Base-by-base conservation (phyloP, 2,888 invertebrate species). In the Hofmannophila pseudospretella region DNA sequence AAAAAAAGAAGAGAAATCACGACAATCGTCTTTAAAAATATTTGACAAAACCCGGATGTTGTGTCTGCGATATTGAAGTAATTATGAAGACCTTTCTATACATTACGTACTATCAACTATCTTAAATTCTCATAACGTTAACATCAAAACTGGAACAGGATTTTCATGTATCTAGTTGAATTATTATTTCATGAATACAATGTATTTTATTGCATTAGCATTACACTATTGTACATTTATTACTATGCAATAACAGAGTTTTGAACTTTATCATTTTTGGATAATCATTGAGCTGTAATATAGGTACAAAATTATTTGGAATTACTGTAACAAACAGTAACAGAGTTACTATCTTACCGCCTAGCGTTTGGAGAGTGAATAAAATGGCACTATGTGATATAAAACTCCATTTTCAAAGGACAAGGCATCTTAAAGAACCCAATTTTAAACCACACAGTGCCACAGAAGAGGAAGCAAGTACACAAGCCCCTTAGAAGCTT, bases 291-390 rank as follows among this genome's bases (percentile, higher is more conserved):
- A 78, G 80, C 77, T 77, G 77, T 64, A 46, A 41, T 49, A 32
- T 68, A 65, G 65, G 72, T 76, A 76, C 67, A 75, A 78, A 78
- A 74, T 69, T 61, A 67, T 67, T 63, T 71, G 68, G 66, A 77
- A 73, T 67, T 65, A 68, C 65, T 68, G 66, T 66, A 67, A 69
- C 66, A 60, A 67, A 63, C 53, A 55, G 54, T 70, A 67, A 61
- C 69, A 57, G 55, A 62, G 27, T 37, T 12, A 66, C 58, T 63
- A 65, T 59, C 54, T 60, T 69, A 68, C 53, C 51, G 62, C 61
- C 70, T 76, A 76, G 67, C 68, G 66, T 58, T 63, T 62, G 64
- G 61, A 64, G 66, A 64, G 60, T 59, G 54, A 47, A 36, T 28
- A 14, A 44, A 39, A 47, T 39, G 49, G 26, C 42, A 38, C 42